phyloP scores from a whole-genome alignment of 35 echinoderm and acorn worm genomes.

The Hemicentrotus pulcherrimus region DNA sequence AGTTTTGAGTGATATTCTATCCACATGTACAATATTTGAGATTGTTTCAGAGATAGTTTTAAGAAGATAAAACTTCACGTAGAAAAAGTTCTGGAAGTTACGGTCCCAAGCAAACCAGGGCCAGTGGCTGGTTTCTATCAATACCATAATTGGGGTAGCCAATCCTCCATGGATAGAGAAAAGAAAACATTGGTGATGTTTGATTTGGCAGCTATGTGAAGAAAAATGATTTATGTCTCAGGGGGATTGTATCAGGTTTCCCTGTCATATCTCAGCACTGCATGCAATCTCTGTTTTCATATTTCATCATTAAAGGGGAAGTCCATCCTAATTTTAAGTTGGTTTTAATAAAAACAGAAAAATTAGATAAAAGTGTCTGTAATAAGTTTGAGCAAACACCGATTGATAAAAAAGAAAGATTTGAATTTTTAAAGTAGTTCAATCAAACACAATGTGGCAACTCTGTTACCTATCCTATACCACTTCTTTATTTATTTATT shows the following conservation, averaged over 20 bases:
- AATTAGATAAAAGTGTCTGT: too few relatives aligned
- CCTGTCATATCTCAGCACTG: background rate
- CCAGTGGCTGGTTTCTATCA: background rate
- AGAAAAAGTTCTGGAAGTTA: background rate
- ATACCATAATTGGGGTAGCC: background rate
- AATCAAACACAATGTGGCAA: too few relatives aligned
- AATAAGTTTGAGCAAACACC: too few relatives aligned
- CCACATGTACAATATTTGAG: background rate
- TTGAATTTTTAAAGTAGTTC: too few relatives aligned
- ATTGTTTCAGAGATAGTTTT: background rate
- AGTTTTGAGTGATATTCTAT: too few relatives aligned
- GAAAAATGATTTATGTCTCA: background rate
- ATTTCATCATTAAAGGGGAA: background rate
- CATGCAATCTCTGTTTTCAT: background rate
- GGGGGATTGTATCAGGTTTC: background rate
- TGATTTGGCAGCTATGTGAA: background rate
- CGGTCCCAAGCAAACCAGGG: background rate
- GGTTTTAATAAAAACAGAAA: too few relatives aligned
- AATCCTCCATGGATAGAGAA: background rate
- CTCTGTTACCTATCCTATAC: too few relatives aligned
- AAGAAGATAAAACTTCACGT: background rate
- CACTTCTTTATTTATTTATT: too few relatives aligned
- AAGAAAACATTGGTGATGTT: background rate
- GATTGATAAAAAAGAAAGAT: too few relatives aligned
- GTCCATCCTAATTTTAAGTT: too few relatives aligned